Evolutionary conservation across 2,888 invertebrate species (phyloP).

Genomic region (Pherbina coryleti): DNA sequence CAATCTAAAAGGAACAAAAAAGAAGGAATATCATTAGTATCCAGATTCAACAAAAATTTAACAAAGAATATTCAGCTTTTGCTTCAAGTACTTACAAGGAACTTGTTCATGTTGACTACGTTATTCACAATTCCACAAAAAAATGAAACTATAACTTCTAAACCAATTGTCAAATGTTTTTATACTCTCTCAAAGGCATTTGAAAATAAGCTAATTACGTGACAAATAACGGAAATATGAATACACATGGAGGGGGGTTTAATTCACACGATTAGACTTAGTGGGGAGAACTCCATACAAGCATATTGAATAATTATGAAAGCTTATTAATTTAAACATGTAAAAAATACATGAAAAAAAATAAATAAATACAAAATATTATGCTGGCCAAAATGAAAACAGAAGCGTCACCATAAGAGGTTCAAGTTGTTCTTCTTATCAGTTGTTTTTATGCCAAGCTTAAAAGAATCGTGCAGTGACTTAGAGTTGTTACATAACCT

Average conservation of each 20-base stretch:
- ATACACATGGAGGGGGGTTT: slow-evolving; percentile 30
- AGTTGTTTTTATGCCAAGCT: background rate
- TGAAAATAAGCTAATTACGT: slow-evolving; percentile 45
- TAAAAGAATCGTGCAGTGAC: background rate
- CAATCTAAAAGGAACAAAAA: slow-evolving; percentile 36
- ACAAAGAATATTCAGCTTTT: background rate
- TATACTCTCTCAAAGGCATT: slow-evolving; percentile 41
- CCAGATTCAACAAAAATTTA: background rate
- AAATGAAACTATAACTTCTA: background rate
- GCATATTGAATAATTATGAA: background rate
- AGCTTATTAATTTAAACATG: background rate
- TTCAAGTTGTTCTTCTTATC: background rate
- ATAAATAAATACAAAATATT: background rate
- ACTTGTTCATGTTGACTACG: slow-evolving; percentile 42
- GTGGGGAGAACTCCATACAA: background rate
- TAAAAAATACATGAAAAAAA: background rate
- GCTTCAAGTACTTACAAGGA: slow-evolving; percentile 48
- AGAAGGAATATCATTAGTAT: background rate
- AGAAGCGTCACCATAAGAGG: no score
- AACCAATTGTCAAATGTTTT: slow-evolving; percentile 33
- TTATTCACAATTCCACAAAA: slow-evolving; percentile 26
- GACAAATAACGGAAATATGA: slow-evolving; percentile 46
- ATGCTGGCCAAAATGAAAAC: no score
- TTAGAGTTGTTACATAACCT: background rate
- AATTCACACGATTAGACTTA: background rate